Percentiles rank a stretch among this genome's conserved stretches.
Evolutionary conservation across 2,113 vertebrate genomes (phyloP).

Genomic region (Pygoscelis antarcticus): DNA sequence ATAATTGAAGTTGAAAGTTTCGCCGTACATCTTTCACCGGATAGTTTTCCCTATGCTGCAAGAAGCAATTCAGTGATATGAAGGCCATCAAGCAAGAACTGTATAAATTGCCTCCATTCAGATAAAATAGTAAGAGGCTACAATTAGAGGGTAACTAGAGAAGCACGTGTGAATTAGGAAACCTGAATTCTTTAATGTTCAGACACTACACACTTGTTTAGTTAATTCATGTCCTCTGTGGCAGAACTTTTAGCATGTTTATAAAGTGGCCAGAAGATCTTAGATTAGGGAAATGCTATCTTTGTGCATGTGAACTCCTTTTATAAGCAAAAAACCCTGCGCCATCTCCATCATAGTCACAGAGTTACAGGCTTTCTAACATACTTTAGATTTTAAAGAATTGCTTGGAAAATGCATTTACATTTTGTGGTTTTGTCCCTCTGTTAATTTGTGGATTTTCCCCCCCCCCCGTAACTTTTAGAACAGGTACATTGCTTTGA

Average conservation of each 20-base stretch:
- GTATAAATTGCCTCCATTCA: neutral
- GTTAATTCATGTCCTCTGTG: neutral
- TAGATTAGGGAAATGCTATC: rapidly evolving
- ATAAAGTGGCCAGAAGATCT: neutral
- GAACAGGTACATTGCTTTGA: neutral
- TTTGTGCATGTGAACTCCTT: neutral
- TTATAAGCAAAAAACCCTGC: neutral
- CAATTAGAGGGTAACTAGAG: neutral
- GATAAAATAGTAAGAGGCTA: neutral
- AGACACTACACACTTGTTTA: neutral
- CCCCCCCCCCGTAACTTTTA: neutral
- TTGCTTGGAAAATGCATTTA: neutral
- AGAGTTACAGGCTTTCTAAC: neutral
- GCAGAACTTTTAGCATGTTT: neutral
- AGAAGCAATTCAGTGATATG: neutral
- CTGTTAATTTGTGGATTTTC: neutral
- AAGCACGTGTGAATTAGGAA: neutral
- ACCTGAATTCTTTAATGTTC: neutral
- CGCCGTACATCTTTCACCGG: neutral
- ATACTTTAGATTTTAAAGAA: neutral
- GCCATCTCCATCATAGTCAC: neutral
- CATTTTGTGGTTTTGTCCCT: neutral
- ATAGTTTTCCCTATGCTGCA: neutral
- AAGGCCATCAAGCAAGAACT: neutral
- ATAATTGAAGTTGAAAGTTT: neutral